Base-by-base conservation (phyloP, 2,888 invertebrate genomes). In the Tillus elongatus region DNA sequence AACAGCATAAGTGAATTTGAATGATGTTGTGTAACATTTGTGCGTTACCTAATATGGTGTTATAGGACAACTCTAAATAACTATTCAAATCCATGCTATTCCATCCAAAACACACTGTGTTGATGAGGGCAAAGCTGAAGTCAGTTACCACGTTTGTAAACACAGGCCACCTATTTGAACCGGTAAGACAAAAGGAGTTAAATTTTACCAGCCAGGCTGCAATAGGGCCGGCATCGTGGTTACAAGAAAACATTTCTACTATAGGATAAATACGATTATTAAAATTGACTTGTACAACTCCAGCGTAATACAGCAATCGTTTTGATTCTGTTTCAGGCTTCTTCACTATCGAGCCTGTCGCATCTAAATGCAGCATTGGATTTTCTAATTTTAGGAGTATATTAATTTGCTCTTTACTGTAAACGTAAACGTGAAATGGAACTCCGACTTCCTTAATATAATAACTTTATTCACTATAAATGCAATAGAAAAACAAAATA, bases 1-100 rank as follows among this genome's bases (percentile, higher is more conserved):
- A 19, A 19, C 24, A 19, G n/a, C 24, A 19, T 19, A 19, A 19
- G 24, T 19, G 24, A 19, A 19, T 19, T 8, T 19, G 24, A 19
- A 19, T 19, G n/a, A 19, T 19, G 6, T 8, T 19, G 6, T 19
- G 6, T 19, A n/a, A n/a, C n/a, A n/a, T n/a, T n/a, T n/a, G n/a
- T n/a, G n/a, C n/a, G n/a, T n/a, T n/a, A n/a, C n/a, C n/a, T n/a
- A n/a, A n/a, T n/a, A n/a, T 8, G 8, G 8, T 19, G 8, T 19
- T 8, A 19, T 8, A 19, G 8, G 19, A 4, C 8, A 8, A 19
- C 19, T 8, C 19, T 8, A 19, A 8, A 19, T 8, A 19, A 4
- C 8, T 8, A 8, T 8, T 19, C 19, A 19, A 8, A 8, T 8
- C 19, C 19, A 4, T 19, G 19, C 19, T 19, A 8, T 19, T 4